These are phyloP conservation scores for Nyctibius bracteatus DNA, from an alignment of 2,113 vertebrate genomes.

Conservation along the genomic window DNA sequence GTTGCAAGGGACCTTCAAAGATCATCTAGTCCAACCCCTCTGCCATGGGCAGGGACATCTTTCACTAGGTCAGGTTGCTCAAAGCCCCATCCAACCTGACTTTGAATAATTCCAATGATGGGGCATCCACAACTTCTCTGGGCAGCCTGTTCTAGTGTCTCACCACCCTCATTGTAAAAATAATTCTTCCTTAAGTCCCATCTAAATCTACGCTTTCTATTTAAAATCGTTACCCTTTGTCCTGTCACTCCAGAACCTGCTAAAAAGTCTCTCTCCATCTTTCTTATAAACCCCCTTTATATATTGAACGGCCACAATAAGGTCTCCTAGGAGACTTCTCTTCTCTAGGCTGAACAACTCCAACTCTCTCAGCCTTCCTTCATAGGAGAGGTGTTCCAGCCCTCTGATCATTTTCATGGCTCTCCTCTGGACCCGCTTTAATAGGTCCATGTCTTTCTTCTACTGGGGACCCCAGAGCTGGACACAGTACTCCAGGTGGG, in stretches of 20 bases:
- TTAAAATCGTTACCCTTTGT: background rate
- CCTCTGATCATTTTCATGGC: background rate
- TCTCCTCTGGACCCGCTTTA: background rate
- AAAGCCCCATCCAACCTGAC: background rate
- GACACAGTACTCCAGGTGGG: background rate
- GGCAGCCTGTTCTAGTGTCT: background rate
- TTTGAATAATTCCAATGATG: background rate
- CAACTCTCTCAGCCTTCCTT: background rate
- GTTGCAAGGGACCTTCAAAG: background rate
- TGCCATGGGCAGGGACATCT: background rate
- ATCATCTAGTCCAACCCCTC: background rate
- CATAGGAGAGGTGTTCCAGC: background rate
- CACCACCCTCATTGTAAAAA: background rate
- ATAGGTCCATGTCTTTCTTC: background rate
- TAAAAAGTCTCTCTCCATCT: background rate
- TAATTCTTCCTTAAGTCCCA: background rate
- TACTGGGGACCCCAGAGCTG: background rate
- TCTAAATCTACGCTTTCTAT: background rate
- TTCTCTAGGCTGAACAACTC: background rate
- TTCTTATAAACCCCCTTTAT: background rate
- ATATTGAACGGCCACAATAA: fast-evolving
- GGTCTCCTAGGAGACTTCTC: background rate
- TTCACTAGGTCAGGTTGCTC: background rate
- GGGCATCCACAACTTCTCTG: background rate
- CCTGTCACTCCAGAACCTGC: background rate